Evolutionary conservation across 2,113 vertebrate genomes (phyloP).

Genomic region (Rhineura floridana): DNA sequence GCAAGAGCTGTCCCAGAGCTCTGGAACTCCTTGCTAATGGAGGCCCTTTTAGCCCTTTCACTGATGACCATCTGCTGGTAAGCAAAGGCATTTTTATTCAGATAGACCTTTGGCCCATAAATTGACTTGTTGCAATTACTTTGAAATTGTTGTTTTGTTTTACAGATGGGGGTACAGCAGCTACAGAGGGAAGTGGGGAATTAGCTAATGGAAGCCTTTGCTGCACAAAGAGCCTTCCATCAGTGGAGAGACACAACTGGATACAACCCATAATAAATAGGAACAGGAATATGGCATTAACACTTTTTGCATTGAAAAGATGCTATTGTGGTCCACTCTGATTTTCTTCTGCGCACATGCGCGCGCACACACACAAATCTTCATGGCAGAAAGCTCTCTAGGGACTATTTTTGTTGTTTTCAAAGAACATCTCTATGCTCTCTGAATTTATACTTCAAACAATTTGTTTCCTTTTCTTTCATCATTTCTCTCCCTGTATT

Average conservation of each 20-base stretch:
- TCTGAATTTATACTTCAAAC: conserved; percentile 14
- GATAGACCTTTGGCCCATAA: no score
- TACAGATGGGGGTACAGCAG: no score
- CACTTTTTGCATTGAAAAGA: not conserved
- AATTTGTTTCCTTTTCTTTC: conserved; percentile 21
- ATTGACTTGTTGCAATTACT: no score
- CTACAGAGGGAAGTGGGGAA: not conserved
- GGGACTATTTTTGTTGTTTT: conserved; percentile 8
- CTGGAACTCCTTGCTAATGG: no score
- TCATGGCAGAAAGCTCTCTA: not conserved
- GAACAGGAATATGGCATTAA: not conserved
- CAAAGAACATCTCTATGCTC: conserved; percentile 9
- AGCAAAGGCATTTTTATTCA: no score
- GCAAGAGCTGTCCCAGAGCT: no score
- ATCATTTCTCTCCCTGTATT: not conserved
- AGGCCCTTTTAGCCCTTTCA: no score
- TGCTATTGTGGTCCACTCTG: not conserved
- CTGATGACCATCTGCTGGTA: no score
- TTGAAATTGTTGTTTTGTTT: no score
- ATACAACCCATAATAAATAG: not conserved
- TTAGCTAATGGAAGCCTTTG: not conserved
- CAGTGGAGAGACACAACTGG: not conserved
- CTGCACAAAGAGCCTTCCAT: not conserved
- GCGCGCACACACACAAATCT: not conserved
- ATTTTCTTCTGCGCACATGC: no score